Percentiles rank a stretch among this genome's conserved stretches.
Evolutionary conservation across 2,888 invertebrate species (phyloP).

Genomic region (Amphipoea oculea): DNA sequence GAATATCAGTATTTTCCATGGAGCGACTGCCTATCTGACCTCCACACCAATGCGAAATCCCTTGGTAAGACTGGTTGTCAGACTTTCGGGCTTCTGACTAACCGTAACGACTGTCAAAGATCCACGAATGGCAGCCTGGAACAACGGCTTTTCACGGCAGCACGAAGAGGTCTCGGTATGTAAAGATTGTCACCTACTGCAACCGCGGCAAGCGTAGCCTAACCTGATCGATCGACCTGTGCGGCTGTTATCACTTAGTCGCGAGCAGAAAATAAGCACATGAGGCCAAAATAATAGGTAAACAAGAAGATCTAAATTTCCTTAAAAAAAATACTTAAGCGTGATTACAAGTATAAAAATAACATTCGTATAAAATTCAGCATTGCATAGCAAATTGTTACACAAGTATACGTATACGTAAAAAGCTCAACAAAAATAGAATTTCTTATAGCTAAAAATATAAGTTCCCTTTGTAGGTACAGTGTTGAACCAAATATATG

Average conservation of each 20-base stretch:
- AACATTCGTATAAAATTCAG: not conserved
- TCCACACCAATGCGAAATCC: not conserved
- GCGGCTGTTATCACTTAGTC: not conserved
- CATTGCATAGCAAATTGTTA: not conserved
- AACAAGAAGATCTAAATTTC: not conserved
- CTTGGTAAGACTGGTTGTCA: not conserved
- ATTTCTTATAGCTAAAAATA: constrained; percentile 44
- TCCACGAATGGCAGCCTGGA: not conserved
- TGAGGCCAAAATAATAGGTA: not conserved
- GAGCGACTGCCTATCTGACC: not conserved
- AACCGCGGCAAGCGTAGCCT: not conserved
- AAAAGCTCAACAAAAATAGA: constrained; percentile 14
- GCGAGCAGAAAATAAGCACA: not conserved
- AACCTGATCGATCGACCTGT: not conserved
- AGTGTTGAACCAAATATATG: constrained; percentile 53
- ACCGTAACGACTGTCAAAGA: not conserved
- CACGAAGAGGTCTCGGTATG: not conserved
- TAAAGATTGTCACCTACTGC: not conserved
- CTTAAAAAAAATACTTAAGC: not conserved
- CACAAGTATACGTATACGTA: constrained; percentile 11
- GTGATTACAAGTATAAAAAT: not conserved
- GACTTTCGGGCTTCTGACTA: not conserved
- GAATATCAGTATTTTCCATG: not conserved
- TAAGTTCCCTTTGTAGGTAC: constrained; percentile 32
- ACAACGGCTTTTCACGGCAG: not conserved